Base-by-base conservation (phyloP, 2,888 invertebrate genomes). In the Eugnorisma glareosa region DNA sequence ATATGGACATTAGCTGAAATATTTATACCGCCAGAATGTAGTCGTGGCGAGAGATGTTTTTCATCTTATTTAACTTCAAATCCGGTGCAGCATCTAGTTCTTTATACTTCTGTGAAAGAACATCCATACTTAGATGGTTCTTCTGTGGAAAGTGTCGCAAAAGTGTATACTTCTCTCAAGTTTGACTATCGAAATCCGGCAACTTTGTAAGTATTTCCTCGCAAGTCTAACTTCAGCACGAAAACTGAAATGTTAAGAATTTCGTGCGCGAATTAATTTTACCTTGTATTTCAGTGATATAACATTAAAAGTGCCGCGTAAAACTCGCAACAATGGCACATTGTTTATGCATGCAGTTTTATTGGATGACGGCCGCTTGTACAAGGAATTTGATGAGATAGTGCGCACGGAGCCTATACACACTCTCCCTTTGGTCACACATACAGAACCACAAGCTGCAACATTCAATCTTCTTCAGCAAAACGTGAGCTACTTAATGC, bases 301-400 rank as follows among this genome's bases (percentile, higher is more conserved):
- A 43, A 96, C 95, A 73, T 93, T 99, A 73, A 97, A 97, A 83
- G 95, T 99, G 84, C 98, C 99, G 7, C 94, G 95, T 37, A 97
- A 97, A 92, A 98, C 98, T 0, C 97, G 98, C 24, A 97, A 98
- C 77, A 99, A 99, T 97, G 99, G 99, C 1, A 98, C 98, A 11
- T 92, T 99, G 67, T 98, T 97, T 91, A 97, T 99, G 91, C 98
- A 99, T 93, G 97, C 98, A 3, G 97, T 98, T 31, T 97, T 98
- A 71, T 94, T 97, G 79, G 97, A 97, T 48, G 94, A 95, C 37
- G 95, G 92, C 54, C 95, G 96, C 4, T 90, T 97, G 0, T 97
- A 97, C 75, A 94, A 95, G 87, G 93, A 94, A 35, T 97, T 98
- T 93, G 95, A 97, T 71, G 97, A 97, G 45, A 95, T 98, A 45